Conservation (phyloP, 2,888 invertebrate species). For the Brachyptera risi region DNA sequence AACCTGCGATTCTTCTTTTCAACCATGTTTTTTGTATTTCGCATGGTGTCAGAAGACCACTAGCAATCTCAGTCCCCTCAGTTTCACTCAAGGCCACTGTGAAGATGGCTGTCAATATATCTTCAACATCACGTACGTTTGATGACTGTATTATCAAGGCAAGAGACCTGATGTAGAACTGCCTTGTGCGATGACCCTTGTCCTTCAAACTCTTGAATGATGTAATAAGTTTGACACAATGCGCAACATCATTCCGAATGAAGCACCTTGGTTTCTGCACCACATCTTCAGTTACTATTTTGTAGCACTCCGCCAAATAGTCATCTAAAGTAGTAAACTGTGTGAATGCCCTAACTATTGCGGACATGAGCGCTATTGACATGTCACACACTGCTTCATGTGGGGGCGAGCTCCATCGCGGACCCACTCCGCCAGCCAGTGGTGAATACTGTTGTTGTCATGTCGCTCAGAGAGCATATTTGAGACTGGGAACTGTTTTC, state of each 20-base stretch:
- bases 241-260: not conserved
- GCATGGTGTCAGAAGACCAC: not conserved
- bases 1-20: slow-evolving; percentile 20
- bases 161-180: not conserved
- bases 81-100: slow-evolving; percentile 3
- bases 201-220: not conserved
- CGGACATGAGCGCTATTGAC: slow-evolving; percentile 25
- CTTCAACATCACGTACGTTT: not conserved
- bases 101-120: not conserved
- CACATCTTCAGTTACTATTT: no score
- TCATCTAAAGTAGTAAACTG: not conserved
- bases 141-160: not conserved
- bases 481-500: slow-evolving; percentile 30
- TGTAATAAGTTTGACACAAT: not conserved
- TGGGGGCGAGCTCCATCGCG: slow-evolving; percentile 29
- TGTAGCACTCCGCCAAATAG: not conserved
- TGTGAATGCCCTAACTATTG: not conserved
- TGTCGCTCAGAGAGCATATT: slow-evolving; percentile 33
- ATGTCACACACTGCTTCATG: slow-evolving; percentile 29
- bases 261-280: not conserved
- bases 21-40: not conserved
- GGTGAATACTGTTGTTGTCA: slow-evolving; percentile 26
- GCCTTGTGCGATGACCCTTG: not conserved
- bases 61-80: not conserved
- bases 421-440: slow-evolving; percentile 31